Evolutionary conservation across 2,113 vertebrate genomes (phyloP), one percentile per base, ranked within the genome.

Genomic region (Dromas ardeola): DNA sequence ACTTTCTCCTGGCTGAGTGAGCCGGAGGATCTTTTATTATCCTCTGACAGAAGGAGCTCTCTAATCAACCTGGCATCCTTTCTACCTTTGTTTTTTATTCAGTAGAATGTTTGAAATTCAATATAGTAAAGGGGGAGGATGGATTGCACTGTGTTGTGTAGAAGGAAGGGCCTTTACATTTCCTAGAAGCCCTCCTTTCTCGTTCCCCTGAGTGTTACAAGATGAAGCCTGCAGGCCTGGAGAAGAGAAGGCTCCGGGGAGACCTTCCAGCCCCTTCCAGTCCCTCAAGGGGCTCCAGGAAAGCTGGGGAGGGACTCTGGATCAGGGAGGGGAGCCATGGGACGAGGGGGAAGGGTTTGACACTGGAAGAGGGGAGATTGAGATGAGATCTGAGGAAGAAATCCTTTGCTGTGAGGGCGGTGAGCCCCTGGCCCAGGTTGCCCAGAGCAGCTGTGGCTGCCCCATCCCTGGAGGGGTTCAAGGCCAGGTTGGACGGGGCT

Each of bases 131-230:
- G 5, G 4, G 2, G 5, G 15, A 73, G 18, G 15, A 21, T 1
- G 36, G 27, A 42, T 2, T 32, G 23, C 32, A 52, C 11, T 36
- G 21, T 2, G 3, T 18, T 29, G 15, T 25, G 17, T 0, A 10
- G 32, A 53, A 55, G 1, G 4, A 49, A 47, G 0, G 2, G 6
- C 27, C 21, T 61, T 29, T 4, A 8, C 3, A 2, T 6, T 27
- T 38, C 36, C 23, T 25, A 23, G 17, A n/a, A 62, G 13, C 10
- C 10, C 7, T 62, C 34, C 12, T 11, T 50, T 32, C 13, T 36
- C 6, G 0, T 2, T 19, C 3, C 43, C 15, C 29, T 9, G 5
- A 23, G 2, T 0, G 2, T 8, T 36, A 9, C 2, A 18, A 20
- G 4, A 9, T 0, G 11, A 47, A 47, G 3, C 23, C 43, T 59